Evolutionary conservation across 2,113 vertebrate species (phyloP).

Genomic region (cattle (Bos taurus)): DNA sequence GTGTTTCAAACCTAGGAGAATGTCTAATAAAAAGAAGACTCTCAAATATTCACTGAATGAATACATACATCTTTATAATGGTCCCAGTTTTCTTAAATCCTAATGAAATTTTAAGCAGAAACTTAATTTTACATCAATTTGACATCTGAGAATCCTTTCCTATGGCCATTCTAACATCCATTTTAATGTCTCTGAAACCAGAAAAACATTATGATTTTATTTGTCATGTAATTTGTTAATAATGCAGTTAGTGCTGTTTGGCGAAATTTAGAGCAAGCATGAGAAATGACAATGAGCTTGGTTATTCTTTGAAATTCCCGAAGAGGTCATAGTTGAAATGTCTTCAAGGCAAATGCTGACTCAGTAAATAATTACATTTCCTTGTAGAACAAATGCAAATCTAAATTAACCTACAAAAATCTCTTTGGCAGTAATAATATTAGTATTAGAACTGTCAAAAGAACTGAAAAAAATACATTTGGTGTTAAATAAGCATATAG

Average conservation of each 20-base stretch:
- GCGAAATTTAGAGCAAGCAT: neutral
- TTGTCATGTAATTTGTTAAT: neutral
- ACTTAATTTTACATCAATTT: neutral
- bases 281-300: neutral
- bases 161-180: neutral
- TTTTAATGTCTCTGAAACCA: neutral
- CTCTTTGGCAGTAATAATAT: constrained; percentile 2
- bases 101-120: neutral
- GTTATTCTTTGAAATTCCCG: neutral
- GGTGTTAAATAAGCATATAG: neutral
- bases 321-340: neutral
- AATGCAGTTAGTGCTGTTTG: neutral
- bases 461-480: neutral
- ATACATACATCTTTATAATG: neutral
- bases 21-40: neutral
- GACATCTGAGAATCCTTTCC: neutral
- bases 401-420: constrained; percentile 1
- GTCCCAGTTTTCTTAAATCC: neutral
- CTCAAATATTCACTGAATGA: neutral
- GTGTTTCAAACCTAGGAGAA: neutral
- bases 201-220: neutral
- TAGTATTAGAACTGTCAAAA: neutral
- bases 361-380: constrained; percentile 14
- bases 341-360: constrained; percentile 13
- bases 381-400: neutral